Conservation (phyloP, 2,888 invertebrate species). For the Cosmopolites sordidus region DNA sequence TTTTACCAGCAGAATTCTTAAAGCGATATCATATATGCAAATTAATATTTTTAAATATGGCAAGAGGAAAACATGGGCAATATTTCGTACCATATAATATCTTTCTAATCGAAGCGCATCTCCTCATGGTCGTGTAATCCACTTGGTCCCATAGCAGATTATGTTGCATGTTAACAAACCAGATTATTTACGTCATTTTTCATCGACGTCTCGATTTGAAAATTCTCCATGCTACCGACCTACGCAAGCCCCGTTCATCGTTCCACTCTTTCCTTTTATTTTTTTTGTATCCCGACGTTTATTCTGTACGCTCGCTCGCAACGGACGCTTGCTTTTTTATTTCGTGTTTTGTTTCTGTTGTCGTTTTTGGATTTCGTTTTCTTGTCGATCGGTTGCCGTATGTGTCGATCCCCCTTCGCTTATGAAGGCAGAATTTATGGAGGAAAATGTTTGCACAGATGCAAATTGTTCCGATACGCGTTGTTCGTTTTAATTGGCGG, state of each 20-base stretch:
- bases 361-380: background rate
- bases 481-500: background rate
- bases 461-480: background rate
- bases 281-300: background rate
- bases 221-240: conserved; percentile 1
- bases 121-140: too few relatives aligned
- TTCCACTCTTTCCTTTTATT: background rate
- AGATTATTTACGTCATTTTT: conserved; percentile 13
- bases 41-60: too few relatives aligned
- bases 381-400: background rate
- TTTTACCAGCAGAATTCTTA: too few relatives aligned
- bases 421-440: background rate
- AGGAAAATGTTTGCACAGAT: background rate
- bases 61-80: too few relatives aligned
- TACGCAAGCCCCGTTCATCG: background rate
- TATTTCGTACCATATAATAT: too few relatives aligned
- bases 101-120: too few relatives aligned
- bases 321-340: background rate
- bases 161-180: conserved; percentile 12
- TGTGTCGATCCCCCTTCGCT: too few relatives aligned
- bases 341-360: background rate
- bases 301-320: background rate
- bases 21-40: too few relatives aligned
- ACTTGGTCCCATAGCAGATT: conserved; percentile 4
- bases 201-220: background rate